Percentiles rank a stretch among this genome's conserved stretches.
Conservation (phyloP, 2,888 invertebrate species). For the Pantelozetes paolii region DNA sequence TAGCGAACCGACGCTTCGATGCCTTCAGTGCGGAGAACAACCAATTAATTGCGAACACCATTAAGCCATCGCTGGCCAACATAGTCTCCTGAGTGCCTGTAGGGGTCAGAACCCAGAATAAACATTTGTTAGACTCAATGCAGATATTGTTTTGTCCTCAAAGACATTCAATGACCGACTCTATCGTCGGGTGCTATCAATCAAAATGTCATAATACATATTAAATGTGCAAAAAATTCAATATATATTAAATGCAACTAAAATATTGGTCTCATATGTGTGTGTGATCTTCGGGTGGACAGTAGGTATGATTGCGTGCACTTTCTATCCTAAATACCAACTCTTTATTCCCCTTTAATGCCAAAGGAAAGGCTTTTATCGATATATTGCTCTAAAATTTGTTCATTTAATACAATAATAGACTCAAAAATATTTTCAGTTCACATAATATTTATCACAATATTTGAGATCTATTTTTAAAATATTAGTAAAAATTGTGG, state of each 20-base stretch:
- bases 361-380: no score
- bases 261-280: neutral
- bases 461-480: no score
- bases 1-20: conserved; percentile 33
- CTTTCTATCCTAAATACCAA: conserved; percentile 2
- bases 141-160: conserved; percentile 16
- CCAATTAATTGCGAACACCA: conserved; percentile 31
- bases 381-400: no score
- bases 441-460: no score
- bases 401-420: no score
- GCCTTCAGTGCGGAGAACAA: conserved; percentile 24
- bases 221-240: conserved; percentile 30
- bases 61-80: conserved; percentile 33
- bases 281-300: neutral
- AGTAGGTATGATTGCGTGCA: no score
- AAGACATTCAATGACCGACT: neutral
- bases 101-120: conserved; percentile 16
- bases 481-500: no score
- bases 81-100: conserved; percentile 25
- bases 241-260: conserved; percentile 29
- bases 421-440: no score
- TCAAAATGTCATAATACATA: conserved; percentile 26
- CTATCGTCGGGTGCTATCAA: neutral
- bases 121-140: conserved; percentile 8
- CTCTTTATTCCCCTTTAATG: neutral